Conservation (phyloP, 2,797 vertebrate species). For the Sparidentex hasta region DNA sequence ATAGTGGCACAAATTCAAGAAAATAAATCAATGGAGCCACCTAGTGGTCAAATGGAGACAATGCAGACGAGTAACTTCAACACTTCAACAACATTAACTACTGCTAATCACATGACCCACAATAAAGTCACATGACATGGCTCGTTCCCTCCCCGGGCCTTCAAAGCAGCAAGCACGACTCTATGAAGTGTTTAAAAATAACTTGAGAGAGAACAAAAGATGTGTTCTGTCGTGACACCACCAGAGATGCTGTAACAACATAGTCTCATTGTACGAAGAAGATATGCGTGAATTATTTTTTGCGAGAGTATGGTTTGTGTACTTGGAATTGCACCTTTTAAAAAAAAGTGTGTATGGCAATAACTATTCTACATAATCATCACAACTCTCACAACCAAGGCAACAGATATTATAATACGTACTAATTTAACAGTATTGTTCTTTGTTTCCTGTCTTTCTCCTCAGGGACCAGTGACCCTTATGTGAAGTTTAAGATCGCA, state of each 20-base stretch:
- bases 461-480: constrained; percentile 95
- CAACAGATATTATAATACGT: background rate
- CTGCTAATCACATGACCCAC: constrained; percentile 27
- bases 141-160: background rate
- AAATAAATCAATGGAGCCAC: constrained; percentile 37
- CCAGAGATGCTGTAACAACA: background rate
- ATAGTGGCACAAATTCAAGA: constrained; percentile 13
- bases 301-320: background rate
- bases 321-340: background rate
- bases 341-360: background rate
- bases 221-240: background rate
- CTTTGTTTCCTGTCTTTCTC: constrained; percentile 18
- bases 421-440: background rate
- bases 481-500: constrained; percentile 96
- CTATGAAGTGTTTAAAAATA: background rate
- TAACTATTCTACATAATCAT: background rate
- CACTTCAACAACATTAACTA: background rate
- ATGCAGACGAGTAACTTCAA: too few relatives aligned
- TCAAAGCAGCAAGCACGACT: background rate
- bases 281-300: too few relatives aligned
- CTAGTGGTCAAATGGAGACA: constrained; percentile 55
- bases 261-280: background rate
- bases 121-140: constrained; percentile 2
- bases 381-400: background rate
- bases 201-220: background rate